Percentiles rank a stretch among this genome's conserved stretches.
phyloP scores from a whole-genome alignment of 30 jellyfish, hydroid and myxozoan genomes.

The Rhopilema esculentum region DNA sequence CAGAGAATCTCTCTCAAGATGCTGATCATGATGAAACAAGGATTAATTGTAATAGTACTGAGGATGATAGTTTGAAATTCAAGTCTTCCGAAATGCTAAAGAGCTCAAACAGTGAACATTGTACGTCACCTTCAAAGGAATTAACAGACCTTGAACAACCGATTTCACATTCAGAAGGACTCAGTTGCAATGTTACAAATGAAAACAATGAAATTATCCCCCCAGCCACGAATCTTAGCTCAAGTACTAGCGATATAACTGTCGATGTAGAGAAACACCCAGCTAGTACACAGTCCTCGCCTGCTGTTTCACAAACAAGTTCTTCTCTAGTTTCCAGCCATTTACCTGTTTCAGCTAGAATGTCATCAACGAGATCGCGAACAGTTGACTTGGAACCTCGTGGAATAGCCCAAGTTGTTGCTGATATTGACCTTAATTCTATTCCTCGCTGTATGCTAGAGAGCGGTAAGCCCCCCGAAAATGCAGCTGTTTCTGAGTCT shows the following conservation, averaged over 20 bases:
- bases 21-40: conserved; percentile 17
- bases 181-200: background rate
- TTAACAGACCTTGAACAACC: background rate
- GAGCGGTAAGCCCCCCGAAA: background rate
- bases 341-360: background rate
- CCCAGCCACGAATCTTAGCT: background rate
- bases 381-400: conserved; percentile 74
- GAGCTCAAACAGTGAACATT: too few species aligned
- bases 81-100: too few species aligned
- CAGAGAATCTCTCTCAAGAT: conserved; percentile 38
- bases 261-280: background rate
- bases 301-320: conserved; percentile 49
- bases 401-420: conserved; percentile 69
- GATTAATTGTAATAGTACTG: background rate
- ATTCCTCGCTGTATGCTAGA: conserved; percentile 32
- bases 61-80: background rate
- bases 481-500: background rate
- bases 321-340: conserved; percentile 12
- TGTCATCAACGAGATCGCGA: conserved; percentile 27
- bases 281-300: background rate
- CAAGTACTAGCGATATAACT: background rate
- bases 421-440: conserved; percentile 63
- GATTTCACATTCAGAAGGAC: background rate
- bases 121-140: background rate
- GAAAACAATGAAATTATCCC: background rate